Conservation (phyloP, 1,140 invertebrate genomes). For the Eriocheir sinensis region DNA sequence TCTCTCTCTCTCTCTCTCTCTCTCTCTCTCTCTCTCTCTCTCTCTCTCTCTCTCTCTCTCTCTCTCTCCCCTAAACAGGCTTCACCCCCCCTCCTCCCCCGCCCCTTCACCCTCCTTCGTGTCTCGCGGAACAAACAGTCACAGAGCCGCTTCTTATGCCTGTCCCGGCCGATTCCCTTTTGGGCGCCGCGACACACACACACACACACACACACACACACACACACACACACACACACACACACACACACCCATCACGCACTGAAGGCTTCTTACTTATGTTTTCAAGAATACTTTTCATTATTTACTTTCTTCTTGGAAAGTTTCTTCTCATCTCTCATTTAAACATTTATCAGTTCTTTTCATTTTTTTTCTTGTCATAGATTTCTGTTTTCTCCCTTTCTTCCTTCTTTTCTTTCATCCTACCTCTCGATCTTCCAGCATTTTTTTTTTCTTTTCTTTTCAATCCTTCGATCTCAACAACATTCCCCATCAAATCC, state of each 20-base stretch:
- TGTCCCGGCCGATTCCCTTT: neutral
- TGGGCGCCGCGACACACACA: neutral
- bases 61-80: neutral
- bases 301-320: neutral
- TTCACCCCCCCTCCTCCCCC: slow-evolving; percentile 17
- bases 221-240: neutral
- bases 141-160: neutral
- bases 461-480: neutral
- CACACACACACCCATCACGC: neutral
- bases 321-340: neutral
- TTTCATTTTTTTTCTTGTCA: neutral
- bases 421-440: slow-evolving; percentile 8
- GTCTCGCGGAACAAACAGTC: neutral
- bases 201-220: too few species aligned
- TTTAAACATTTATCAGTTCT: neutral
- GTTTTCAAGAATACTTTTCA: neutral
- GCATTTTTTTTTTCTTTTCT: neutral
- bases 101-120: neutral
- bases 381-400: neutral
- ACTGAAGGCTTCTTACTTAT: neutral
- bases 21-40: slow-evolving; percentile 45
- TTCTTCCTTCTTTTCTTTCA: neutral
- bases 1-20: neutral
- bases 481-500: neutral
- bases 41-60: slow-evolving; percentile 53